A percentile compares a stretch with the other conserved stretches of the same genome.
Evolutionary conservation across 2,113 vertebrate genomes (phyloP).

Genomic region (Tachuris rubrigastra): DNA sequence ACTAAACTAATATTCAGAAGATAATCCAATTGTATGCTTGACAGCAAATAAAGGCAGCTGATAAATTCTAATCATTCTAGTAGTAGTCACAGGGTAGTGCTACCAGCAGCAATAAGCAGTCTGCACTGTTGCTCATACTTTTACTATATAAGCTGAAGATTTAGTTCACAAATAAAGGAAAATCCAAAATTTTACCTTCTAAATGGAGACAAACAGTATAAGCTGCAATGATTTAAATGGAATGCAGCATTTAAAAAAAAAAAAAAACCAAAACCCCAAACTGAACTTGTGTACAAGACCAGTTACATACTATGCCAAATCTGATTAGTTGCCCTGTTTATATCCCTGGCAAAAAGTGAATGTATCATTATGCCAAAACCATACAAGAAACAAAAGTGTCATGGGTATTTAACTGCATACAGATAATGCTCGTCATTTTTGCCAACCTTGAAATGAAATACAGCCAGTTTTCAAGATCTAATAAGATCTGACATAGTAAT

Average conservation of each 20-base stretch:
- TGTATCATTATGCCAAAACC: not conserved
- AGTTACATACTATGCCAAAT: not conserved
- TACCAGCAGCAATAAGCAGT: not conserved
- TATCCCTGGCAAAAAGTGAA: not conserved
- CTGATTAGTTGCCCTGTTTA: not conserved
- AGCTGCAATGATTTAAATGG: not conserved
- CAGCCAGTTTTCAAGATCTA: not conserved
- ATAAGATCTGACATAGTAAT: conserved; percentile 56
- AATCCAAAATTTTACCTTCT: not conserved
- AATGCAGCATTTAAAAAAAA: not conserved
- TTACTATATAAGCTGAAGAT: not conserved
- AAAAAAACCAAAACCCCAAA: no score
- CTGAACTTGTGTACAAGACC: not conserved
- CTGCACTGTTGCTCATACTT: not conserved
- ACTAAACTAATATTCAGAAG: not conserved
- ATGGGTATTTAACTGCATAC: not conserved
- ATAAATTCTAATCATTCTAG: not conserved
- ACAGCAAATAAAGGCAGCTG: not conserved
- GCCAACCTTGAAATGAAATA: not conserved
- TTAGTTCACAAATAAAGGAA: not conserved
- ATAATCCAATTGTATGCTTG: not conserved
- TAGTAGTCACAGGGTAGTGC: not conserved
- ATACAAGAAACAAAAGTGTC: not conserved
- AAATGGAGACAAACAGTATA: not conserved
- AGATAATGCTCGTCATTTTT: not conserved